Evolutionary conservation across 2,113 vertebrate genomes (phyloP).

Genomic region (Vimba vimba): DNA sequence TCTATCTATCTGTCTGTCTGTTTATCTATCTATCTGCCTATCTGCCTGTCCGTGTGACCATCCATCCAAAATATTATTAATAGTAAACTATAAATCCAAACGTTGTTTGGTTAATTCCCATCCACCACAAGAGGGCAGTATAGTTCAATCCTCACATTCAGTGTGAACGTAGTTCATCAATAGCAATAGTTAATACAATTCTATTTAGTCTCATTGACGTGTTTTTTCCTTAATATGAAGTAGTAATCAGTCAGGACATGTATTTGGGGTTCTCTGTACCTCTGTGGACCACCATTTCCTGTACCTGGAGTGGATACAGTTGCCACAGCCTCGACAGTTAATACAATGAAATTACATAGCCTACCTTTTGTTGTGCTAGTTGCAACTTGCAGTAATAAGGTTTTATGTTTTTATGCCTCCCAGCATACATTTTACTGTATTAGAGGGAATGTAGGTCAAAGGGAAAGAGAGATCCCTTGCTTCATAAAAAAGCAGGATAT

Average conservation of each 20-base stretch:
- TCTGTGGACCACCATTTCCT: background rate
- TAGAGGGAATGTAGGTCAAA: constrained; percentile 24
- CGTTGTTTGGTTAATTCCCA: background rate
- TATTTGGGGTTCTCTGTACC: background rate
- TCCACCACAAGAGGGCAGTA: background rate
- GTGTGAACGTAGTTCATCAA: background rate
- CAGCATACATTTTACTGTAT: background rate
- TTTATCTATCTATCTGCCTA: background rate
- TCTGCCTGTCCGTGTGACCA: background rate
- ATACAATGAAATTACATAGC: background rate
- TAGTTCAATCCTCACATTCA: background rate
- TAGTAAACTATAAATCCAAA: background rate
- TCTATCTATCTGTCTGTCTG: background rate
- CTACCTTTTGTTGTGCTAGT: background rate
- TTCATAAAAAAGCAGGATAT: constrained; percentile 19
- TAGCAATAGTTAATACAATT: background rate
- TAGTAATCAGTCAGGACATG: background rate
- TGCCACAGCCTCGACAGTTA: background rate
- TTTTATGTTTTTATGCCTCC: background rate
- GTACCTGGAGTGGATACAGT: constrained; percentile 45
- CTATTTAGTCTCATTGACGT: background rate
- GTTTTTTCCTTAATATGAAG: background rate
- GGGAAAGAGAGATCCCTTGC: background rate
- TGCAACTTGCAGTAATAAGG: background rate
- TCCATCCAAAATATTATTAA: background rate